Conservation (phyloP, 1,140 invertebrate genomes). For the Drosophila ogumai region DNA sequence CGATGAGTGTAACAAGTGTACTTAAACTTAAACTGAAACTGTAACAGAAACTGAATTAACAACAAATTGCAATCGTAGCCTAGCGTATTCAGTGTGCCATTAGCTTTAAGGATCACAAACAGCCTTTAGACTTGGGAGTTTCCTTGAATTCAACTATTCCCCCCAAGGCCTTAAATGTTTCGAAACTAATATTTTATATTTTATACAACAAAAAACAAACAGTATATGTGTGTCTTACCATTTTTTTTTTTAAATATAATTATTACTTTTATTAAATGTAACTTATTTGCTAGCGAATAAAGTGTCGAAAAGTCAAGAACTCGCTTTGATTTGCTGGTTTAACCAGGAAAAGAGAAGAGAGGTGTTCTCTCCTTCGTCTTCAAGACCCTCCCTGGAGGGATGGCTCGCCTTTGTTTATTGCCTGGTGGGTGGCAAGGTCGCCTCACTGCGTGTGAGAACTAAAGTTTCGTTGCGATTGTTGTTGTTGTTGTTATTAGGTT, state of each 20-base stretch:
- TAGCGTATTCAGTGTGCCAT: conserved; percentile 74
- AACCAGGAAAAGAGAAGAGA: conserved; percentile 19
- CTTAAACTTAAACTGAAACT: conserved; percentile 14
- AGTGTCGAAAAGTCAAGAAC: conserved; percentile 66
- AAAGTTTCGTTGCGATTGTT: conserved; percentile 41
- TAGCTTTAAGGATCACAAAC: conserved; percentile 56
- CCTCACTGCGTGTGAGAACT: conserved; percentile 43
- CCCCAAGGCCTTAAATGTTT: background rate
- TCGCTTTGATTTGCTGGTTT: conserved; percentile 6
- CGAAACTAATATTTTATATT: background rate
- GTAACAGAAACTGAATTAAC: conserved; percentile 13
- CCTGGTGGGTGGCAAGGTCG: conserved; percentile 40
- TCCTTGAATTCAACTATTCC: conserved; percentile 1
- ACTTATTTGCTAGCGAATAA: conserved; percentile 78
- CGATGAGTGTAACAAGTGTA: conserved; percentile 39
- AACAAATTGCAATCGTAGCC: conserved; percentile 59
- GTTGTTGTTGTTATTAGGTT: conserved; percentile 25
- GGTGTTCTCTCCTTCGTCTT: conserved; percentile 3
- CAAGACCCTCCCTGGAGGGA: background rate
- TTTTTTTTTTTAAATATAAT: conserved; percentile 15
- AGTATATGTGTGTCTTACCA: conserved; percentile 38
- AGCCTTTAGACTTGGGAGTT: background rate
- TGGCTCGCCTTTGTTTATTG: conserved; percentile 38
- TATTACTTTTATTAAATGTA: conserved; percentile 51
- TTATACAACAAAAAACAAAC: conserved; percentile 4